phyloP scores from a whole-genome alignment of 2,113 vertebrate genomes.

The Crypturellus undulatus region DNA sequence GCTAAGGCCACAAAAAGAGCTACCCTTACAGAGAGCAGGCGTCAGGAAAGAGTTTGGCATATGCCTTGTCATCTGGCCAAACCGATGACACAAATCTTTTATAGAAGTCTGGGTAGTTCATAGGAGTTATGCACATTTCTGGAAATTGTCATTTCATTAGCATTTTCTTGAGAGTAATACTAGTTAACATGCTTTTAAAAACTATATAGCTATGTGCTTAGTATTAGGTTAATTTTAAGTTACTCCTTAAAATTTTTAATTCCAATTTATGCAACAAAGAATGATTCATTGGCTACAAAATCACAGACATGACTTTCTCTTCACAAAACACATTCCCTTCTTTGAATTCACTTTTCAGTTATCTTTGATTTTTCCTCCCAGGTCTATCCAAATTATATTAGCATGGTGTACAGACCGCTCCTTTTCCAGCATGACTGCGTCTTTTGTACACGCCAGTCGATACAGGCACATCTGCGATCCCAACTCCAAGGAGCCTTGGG shows the following conservation, averaged over 20 bases:
- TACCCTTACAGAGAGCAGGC: conserved; percentile 45
- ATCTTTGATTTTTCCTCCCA: background rate
- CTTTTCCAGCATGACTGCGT: background rate
- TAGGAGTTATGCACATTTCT: background rate
- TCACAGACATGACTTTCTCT: background rate
- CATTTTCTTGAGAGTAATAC: background rate
- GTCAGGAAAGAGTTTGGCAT: conserved; percentile 39
- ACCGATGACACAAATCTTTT: conserved; percentile 12
- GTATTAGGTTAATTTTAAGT: background rate
- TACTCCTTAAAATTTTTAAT: background rate
- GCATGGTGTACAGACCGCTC: background rate
- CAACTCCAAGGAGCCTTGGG: background rate
- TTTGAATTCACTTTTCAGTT: background rate
- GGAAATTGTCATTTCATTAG: background rate
- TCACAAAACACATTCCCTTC: background rate
- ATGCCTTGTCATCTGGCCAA: conserved; percentile 47
- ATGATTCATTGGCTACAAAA: background rate
- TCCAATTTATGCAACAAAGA: background rate
- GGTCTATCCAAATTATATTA: background rate
- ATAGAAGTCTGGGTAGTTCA: conserved; percentile 1
- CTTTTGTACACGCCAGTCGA: background rate
- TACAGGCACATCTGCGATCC: background rate
- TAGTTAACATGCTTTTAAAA: background rate
- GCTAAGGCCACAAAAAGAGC: conserved; percentile 7
- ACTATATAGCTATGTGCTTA: background rate